phyloP scores from a whole-genome alignment of 2,113 vertebrate species.

The Mobula birostris region DNA sequence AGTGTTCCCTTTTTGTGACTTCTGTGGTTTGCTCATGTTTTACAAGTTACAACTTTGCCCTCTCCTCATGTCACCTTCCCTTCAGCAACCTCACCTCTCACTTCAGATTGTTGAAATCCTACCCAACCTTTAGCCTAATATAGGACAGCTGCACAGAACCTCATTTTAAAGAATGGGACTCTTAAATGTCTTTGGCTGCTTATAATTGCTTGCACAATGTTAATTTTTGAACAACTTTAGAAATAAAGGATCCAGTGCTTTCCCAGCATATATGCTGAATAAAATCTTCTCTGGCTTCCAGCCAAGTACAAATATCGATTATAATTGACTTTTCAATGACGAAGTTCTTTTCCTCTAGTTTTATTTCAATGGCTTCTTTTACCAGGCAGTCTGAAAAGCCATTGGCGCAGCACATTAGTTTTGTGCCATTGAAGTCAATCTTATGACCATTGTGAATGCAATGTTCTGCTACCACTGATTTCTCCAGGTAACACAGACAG shows the following conservation, averaged over 20 bases:
- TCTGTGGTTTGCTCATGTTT: not conserved
- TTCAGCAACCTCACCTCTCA: not conserved
- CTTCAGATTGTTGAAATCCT: not conserved
- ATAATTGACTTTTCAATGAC: no score
- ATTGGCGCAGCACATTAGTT: no score
- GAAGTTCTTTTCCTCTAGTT: no score
- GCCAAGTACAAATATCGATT: no score
- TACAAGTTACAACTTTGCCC: not conserved
- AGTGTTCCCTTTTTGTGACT: not conserved
- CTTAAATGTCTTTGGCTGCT: not conserved
- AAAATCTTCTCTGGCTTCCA: no score
- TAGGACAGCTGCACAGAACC: not conserved
- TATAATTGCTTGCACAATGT: not conserved
- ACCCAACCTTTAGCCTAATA: not conserved
- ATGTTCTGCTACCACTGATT: no score
- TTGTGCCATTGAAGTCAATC: no score
- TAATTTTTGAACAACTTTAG: not conserved
- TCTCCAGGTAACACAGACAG: no score
- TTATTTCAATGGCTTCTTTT: no score
- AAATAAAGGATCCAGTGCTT: not conserved
- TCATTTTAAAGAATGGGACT: not conserved
- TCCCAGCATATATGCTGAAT: no score
- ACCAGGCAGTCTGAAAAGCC: no score
- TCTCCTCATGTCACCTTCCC: not conserved
- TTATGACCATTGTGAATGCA: no score